Percentiles rank a stretch among this genome's conserved stretches.
Conservation (phyloP, 2,888 invertebrate genomes). For the Protophormia terraenovae region DNA sequence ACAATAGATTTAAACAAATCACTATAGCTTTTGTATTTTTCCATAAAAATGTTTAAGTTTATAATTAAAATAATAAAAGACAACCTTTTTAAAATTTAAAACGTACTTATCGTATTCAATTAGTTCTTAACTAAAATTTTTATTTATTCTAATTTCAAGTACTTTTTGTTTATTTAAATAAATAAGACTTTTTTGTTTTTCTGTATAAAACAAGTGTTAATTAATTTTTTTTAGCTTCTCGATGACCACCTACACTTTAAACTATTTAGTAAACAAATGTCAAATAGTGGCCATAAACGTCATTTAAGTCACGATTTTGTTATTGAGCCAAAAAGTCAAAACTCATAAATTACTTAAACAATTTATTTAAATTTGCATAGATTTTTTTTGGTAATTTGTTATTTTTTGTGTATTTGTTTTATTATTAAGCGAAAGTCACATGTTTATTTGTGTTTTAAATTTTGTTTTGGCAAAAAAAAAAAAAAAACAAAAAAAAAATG, state of each 20-base stretch:
- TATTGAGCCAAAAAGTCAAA: slow-evolving; percentile 13
- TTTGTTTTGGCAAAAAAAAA: too few species aligned
- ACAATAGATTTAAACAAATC: too few species aligned
- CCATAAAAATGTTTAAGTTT: too few species aligned
- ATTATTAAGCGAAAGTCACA: slow-evolving; percentile 44
- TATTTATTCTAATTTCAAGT: too few species aligned
- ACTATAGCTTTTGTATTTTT: too few species aligned
- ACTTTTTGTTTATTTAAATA: background rate
- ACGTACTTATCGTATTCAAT: too few species aligned
- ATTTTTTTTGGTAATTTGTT: slow-evolving; percentile 10
- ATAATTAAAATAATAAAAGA: too few species aligned
- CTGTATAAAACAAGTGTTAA: background rate
- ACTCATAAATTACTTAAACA: background rate
- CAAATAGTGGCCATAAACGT: background rate
- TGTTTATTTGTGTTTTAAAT: slow-evolving; percentile 27
- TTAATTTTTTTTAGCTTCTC: background rate
- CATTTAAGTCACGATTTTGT: slow-evolving; percentile 6
- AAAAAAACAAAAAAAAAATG: background rate
- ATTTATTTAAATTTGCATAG: too few species aligned
- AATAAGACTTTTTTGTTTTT: background rate
- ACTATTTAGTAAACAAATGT: background rate
- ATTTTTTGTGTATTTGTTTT: background rate
- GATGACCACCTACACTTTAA: background rate
- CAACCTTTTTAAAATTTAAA: too few species aligned
- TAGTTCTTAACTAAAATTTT: too few species aligned